Base-by-base conservation (phyloP, 2,113 vertebrate species). In the Callocephalon fimbriatum region DNA sequence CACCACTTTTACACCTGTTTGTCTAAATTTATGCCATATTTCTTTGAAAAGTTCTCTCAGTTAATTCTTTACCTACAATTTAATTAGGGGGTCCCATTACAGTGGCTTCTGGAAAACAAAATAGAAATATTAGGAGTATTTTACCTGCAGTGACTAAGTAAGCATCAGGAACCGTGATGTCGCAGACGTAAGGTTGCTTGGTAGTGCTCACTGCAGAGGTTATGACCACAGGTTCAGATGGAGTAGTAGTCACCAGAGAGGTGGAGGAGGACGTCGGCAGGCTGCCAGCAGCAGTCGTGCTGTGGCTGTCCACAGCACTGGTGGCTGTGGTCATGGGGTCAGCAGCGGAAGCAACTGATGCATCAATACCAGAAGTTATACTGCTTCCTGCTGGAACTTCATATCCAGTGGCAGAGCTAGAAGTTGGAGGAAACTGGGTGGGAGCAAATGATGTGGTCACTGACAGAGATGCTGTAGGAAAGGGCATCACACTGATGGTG, bases 81-180 rank as follows among this genome's bases (percentile, higher is more conserved):
- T 56, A 83, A 47, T 63, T 54, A 71, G 6, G 10, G 16, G 26
- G 3, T 77, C 50, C 32, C 12, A 5, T 32, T 12, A 65, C 5
- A 70, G 25, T 3, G 21, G 32, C 10, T 76, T 66, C 48, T 13
- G 19, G n/a, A 45, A 75, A 80, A 42, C 9, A 20, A 63, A 77
- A 63, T 14, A 22, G n/a, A 79, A 71, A n/a, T 0, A 6, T 7
- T 20, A 50, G 54, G 45, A 76, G 13, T 21, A 40, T 91, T 98
- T 98, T 98, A 99, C 99, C 99, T 0, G 99, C 98, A 91, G 98
- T 98, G 56, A 99, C 98, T 66, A 99, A 90, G 94, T 99, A 99
- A 53, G 97, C 96, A 6, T 99, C 96, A 0, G 98, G 98, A 50
- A 98, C 94, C 0, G 99, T 98, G 73, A 98, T 96, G 61, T 98